Conservation (phyloP, 2,888 invertebrate genomes). For the Amblyjoppa proteus region DNA sequence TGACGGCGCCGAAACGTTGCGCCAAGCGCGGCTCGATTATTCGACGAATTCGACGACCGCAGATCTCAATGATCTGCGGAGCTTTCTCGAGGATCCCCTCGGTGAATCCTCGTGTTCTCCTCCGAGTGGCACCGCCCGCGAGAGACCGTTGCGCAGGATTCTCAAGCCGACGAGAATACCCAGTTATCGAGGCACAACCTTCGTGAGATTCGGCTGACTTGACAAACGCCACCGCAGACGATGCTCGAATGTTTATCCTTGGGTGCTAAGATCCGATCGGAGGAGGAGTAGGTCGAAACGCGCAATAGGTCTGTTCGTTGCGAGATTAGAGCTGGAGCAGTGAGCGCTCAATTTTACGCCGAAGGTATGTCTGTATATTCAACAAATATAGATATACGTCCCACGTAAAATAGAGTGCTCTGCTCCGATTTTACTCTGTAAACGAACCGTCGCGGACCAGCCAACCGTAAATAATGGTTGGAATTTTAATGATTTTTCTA, state of each 20-base stretch:
- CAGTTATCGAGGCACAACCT: slow-evolving; percentile 45
- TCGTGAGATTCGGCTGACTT: slow-evolving; percentile 38
- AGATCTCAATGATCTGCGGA: neutral
- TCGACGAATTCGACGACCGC: neutral
- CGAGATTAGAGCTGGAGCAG: too few relatives aligned
- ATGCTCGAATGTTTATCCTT: slow-evolving; percentile 55
- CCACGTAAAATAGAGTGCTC: too few relatives aligned
- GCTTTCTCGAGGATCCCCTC: slow-evolving; percentile 5
- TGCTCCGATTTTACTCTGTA: too few relatives aligned
- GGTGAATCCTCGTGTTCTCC: slow-evolving; percentile 2
- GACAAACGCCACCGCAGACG: slow-evolving; percentile 46
- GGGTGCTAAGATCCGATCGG: slow-evolving; percentile 25
- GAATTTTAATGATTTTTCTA: too few relatives aligned
- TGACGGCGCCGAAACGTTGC: neutral
- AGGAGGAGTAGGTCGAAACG: neutral
- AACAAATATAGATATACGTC: too few relatives aligned
- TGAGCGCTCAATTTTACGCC: too few relatives aligned
- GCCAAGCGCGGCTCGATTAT: neutral
- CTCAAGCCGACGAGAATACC: slow-evolving; percentile 17
- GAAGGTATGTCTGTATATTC: too few relatives aligned
- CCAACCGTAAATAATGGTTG: too few relatives aligned
- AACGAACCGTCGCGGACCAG: too few relatives aligned
- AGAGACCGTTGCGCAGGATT: slow-evolving; percentile 20
- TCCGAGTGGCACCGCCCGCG: neutral
- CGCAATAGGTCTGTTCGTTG: too few relatives aligned